These are phyloP conservation scores for Trichogramma evanescens DNA, from an alignment of 2,888 invertebrate genomes.

Conservation along the genomic window DNA sequence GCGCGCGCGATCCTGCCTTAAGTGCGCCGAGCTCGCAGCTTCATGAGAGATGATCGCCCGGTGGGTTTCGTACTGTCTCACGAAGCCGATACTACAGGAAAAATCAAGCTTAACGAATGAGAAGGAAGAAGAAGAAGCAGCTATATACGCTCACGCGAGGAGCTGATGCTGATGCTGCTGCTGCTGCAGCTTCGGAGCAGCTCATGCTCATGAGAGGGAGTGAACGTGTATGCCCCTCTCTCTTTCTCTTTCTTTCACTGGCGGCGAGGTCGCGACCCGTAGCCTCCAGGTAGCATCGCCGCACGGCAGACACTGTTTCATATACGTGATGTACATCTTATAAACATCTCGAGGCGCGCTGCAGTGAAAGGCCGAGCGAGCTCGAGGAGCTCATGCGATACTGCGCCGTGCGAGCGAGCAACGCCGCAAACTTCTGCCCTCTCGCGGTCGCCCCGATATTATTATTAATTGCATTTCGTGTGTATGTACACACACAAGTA, in stretches of 20 bases:
- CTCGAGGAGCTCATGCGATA: slow-evolving; percentile 4
- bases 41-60: neutral
- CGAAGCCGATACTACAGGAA: neutral
- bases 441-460: too few relatives aligned
- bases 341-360: neutral
- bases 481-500: too few relatives aligned
- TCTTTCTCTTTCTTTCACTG: slow-evolving; percentile 34
- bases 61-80: neutral
- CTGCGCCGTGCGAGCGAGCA: neutral
- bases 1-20: too few relatives aligned
- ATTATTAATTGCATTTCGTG: too few relatives aligned
- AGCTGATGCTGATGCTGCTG: slow-evolving; percentile 19
- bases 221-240: slow-evolving; percentile 30
- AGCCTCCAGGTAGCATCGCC: slow-evolving; percentile 38
- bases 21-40: too few relatives aligned
- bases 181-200: slow-evolving; percentile 17
- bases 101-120: slow-evolving; percentile 18
- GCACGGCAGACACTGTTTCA: slow-evolving; percentile 12
- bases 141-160: slow-evolving; percentile 4
- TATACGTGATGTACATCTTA: neutral
- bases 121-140: slow-evolving; percentile 10
- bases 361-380: slow-evolving; percentile 9
- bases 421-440: too few relatives aligned
- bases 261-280: slow-evolving; percentile 46
- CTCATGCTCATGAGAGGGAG: slow-evolving; percentile 9